A percentile compares a stretch with the other conserved stretches of the same genome.
Evolutionary conservation across 2,797 vertebrate species (phyloP).

Genomic region (Onychomys arenicola): DNA sequence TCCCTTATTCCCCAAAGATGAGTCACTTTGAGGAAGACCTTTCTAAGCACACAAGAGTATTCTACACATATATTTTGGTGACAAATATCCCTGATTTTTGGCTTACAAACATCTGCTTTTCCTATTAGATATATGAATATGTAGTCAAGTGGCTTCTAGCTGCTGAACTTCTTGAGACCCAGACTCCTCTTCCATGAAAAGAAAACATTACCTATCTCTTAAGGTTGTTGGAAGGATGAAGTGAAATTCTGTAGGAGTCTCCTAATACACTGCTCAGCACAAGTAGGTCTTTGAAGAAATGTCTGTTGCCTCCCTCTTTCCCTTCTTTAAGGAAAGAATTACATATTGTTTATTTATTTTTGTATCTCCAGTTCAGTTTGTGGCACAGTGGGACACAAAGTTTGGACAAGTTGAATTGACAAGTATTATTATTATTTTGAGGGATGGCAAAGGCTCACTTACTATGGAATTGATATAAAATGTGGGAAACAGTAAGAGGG

Average conservation of each 20-base stretch:
- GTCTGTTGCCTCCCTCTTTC: not conserved
- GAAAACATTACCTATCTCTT: constrained; percentile 38
- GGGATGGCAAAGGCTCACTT: constrained; percentile 24
- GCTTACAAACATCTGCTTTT: not conserved
- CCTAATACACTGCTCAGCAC: not conserved
- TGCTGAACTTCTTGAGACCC: constrained; percentile 30
- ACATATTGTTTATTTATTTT: constrained; percentile 1
- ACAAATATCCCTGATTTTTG: not conserved
- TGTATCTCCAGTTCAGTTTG: not conserved
- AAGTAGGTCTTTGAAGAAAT: constrained; percentile 20
- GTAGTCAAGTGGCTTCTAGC: constrained; percentile 30
- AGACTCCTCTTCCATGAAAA: not conserved
- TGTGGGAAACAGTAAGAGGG: not conserved
- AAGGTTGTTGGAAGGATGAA: constrained; percentile 27
- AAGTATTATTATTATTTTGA: not conserved
- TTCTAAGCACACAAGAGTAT: not conserved
- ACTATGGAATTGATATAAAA: not conserved
- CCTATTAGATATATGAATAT: not conserved
- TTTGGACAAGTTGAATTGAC: constrained; percentile 39
- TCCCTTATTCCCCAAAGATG: constrained; percentile 22
- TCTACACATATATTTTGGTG: constrained; percentile 5
- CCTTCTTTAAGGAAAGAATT: constrained; percentile 48
- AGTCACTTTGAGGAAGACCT: constrained; percentile 26
- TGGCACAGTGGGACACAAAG: not conserved
- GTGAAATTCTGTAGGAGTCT: constrained; percentile 5